Conservation (phyloP, 1,140 invertebrate species). For the Zaprionus capensis region DNA sequence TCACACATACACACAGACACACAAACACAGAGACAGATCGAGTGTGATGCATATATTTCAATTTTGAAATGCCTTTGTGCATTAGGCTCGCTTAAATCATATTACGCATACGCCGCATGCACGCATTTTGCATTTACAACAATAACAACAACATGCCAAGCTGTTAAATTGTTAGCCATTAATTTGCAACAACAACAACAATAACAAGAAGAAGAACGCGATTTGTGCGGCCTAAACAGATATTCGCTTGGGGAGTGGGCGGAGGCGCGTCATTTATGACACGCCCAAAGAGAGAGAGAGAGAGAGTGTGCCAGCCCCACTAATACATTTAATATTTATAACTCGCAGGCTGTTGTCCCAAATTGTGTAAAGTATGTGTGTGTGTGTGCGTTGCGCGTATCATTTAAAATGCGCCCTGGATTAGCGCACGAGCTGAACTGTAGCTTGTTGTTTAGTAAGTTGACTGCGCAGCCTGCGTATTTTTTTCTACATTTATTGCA, state of each 20-base stretch:
- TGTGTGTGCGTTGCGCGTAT: background rate
- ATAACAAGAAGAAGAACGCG: conserved; percentile 15
- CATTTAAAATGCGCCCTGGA: conserved; percentile 5
- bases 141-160: conserved; percentile 30
- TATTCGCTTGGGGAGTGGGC: background rate
- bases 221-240: conserved; percentile 25
- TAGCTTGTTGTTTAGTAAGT: background rate
- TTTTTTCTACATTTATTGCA: conserved; percentile 5
- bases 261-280: conserved; percentile 18
- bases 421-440: background rate
- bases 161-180: conserved; percentile 73
- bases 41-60: conserved; percentile 57
- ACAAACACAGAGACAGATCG: conserved; percentile 1
- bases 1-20: background rate
- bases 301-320: background rate
- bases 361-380: background rate
- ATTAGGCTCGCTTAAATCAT: conserved; percentile 78
- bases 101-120: conserved; percentile 73
- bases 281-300: conserved; percentile 4
- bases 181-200: conserved; percentile 55
- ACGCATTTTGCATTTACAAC: conserved; percentile 33
- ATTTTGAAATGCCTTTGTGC: conserved; percentile 79
- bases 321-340: conserved; percentile 30
- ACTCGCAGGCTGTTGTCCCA: background rate
- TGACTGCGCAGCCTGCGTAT: background rate